Conservation (phyloP, 1,140 invertebrate genomes). For the Lordiphosa clarofinis region DNA sequence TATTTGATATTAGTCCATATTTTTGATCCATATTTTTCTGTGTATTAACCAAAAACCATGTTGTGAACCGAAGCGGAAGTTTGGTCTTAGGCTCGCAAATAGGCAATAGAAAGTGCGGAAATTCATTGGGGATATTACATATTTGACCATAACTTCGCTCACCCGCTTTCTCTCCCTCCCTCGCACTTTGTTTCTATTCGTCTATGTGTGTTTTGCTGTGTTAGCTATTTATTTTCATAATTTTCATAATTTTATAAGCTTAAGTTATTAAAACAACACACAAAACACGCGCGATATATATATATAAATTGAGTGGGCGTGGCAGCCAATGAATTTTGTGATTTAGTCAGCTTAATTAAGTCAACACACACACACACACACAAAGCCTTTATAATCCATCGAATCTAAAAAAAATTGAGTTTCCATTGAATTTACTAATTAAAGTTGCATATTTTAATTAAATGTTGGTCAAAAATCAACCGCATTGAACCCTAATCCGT, state of each 20-base stretch:
- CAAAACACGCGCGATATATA: conserved; percentile 5
- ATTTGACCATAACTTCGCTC: too few species aligned
- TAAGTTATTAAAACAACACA: conserved; percentile 70
- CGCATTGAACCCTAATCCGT: conserved; percentile 68
- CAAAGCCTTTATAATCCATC: conserved; percentile 34
- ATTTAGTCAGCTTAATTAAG: conserved; percentile 51
- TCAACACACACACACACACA: conserved; percentile 35
- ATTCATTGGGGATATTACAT: too few species aligned
- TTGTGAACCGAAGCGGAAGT: too few species aligned
- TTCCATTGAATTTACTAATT: conserved; percentile 31
- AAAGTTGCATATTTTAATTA: conserved; percentile 74
- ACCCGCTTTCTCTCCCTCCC: too few species aligned
- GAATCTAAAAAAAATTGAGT: conserved; percentile 26
- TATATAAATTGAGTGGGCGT: conserved; percentile 2
- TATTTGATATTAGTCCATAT: too few species aligned
- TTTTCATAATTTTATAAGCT: conserved; percentile 72
- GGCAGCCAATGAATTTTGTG: conserved; percentile 37
- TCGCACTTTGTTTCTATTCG: too few species aligned
- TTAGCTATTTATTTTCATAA: conserved; percentile 71
- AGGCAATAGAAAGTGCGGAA: too few species aligned
- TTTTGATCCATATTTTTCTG: too few species aligned
- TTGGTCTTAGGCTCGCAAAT: too few species aligned
- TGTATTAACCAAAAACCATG: too few species aligned
- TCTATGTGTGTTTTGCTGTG: conserved; percentile 5
- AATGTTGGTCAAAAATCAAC: conserved; percentile 29